Evolutionary conservation across 1,140 invertebrate genomes (phyloP).

Genomic region (Megalonaias nervosa): DNA sequence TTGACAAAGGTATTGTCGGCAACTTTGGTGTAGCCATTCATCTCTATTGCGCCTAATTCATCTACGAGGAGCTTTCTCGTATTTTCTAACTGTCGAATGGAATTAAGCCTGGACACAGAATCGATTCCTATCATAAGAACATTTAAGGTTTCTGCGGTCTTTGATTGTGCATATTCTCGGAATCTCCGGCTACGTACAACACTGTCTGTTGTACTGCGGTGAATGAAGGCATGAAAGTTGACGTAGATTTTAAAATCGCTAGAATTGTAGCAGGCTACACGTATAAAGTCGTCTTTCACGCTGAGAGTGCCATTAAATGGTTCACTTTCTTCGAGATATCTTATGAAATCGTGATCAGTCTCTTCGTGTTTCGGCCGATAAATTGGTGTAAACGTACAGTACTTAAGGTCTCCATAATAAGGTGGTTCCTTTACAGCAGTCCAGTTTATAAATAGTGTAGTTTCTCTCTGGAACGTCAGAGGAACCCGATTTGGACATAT

Average conservation of each 20-base stretch:
- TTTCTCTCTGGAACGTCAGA: conserved; percentile 64
- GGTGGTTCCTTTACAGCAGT: conserved; percentile 43
- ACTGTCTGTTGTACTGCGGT: conserved; percentile 41
- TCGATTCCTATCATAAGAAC: conserved; percentile 90
- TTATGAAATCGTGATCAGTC: conserved; percentile 36
- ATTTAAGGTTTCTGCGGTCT: conserved; percentile 57
- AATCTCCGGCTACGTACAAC: conserved; percentile 42
- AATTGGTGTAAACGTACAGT: conserved; percentile 59
- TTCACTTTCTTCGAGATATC: conserved; percentile 26
- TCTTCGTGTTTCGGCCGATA: conserved; percentile 43
- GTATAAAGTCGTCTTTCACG: conserved; percentile 58
- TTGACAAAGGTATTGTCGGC: conserved; percentile 71
- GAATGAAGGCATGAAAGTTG: conserved; percentile 71
- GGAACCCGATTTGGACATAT: conserved; percentile 73
- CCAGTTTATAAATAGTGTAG: conserved; percentile 49
- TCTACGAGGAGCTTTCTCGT: conserved; percentile 76
- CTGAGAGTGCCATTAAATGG: conserved; percentile 35
- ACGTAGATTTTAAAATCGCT: conserved; percentile 62
- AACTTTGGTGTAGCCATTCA: conserved; percentile 68
- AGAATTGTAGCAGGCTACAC: conserved; percentile 57
- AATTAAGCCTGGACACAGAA: conserved; percentile 88
- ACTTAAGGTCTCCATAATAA: conserved; percentile 53
- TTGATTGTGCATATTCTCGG: conserved; percentile 51
- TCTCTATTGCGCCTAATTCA: conserved; percentile 60
- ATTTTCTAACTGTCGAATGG: conserved; percentile 85